A percentile compares a stretch with the other conserved stretches of the same genome.
phyloP scores from a whole-genome alignment of 2,113 vertebrate genomes.

The Cryptotis parvus region DNA sequence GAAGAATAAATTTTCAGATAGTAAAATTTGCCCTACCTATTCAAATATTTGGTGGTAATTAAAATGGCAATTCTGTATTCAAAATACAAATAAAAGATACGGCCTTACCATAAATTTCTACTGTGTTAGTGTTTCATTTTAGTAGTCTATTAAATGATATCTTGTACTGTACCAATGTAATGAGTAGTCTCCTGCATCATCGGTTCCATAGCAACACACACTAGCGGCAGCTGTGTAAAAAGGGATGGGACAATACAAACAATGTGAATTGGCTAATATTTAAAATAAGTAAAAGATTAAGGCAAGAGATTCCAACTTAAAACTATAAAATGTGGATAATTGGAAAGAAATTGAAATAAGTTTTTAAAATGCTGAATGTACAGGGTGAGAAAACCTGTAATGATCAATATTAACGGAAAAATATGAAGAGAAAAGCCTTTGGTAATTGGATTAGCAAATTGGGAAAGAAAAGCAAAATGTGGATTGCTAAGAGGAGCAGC shows the following conservation, averaged over 20 bases:
- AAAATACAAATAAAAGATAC: neutral
- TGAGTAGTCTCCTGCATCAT: neutral
- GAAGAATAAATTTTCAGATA: neutral
- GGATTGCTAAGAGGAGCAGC: rapidly evolving
- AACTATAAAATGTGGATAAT: too few relatives aligned
- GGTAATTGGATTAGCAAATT: neutral
- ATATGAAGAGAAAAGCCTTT: neutral
- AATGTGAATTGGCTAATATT: neutral
- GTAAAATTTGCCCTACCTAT: neutral
- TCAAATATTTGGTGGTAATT: neutral
- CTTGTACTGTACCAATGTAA: neutral
- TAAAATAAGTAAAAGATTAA: too few relatives aligned
- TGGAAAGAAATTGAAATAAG: too few relatives aligned
- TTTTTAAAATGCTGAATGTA: neutral
- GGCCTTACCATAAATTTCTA: neutral
- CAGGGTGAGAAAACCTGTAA: neutral
- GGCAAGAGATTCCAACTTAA: too few relatives aligned
- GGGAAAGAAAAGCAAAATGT: neutral
- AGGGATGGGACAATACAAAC: neutral
- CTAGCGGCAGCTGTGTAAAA: neutral
- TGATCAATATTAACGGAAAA: neutral
- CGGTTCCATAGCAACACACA: neutral
- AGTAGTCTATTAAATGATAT: neutral
- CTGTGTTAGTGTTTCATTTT: constrained; percentile 5
- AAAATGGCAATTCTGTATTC: neutral